Conservation (phyloP, 2,888 invertebrate species). For the Microctonus brassicae region DNA sequence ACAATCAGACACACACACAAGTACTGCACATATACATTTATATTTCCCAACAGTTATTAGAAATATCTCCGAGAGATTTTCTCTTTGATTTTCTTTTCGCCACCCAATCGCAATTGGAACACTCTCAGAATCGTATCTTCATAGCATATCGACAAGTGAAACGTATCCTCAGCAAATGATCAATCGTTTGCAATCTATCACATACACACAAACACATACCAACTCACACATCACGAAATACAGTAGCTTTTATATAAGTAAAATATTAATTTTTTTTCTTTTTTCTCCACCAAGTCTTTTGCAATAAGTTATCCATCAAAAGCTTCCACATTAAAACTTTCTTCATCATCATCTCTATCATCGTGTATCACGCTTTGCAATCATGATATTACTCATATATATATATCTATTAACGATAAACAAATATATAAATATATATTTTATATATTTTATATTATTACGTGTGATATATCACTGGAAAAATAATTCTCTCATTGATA, state of each 20-base stretch:
- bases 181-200: slow-evolving; percentile 14
- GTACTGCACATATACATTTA: slow-evolving; percentile 20
- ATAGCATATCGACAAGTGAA: no score
- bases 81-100: slow-evolving; percentile 23
- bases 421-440: slow-evolving; percentile 18
- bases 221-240: not conserved
- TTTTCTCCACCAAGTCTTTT: slow-evolving; percentile 26
- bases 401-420: slow-evolving; percentile 6
- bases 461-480: not conserved
- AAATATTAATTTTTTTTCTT: not conserved
- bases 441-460: not conserved
- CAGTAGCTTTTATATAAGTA: not conserved
- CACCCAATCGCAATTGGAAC: slow-evolving; percentile 21
- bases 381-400: slow-evolving; percentile 2
- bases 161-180: slow-evolving; percentile 22
- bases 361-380: not conserved
- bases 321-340: not conserved
- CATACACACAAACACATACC: not conserved
- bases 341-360: slow-evolving; percentile 26
- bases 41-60: slow-evolving; percentile 34
- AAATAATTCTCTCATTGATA: slow-evolving; percentile 47
- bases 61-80: slow-evolving; percentile 19
- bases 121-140: not conserved
- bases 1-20: not conserved
- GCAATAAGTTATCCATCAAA: not conserved